Base-by-base conservation (phyloP, 2,888 invertebrate genomes). In the Euclidia mi region DNA sequence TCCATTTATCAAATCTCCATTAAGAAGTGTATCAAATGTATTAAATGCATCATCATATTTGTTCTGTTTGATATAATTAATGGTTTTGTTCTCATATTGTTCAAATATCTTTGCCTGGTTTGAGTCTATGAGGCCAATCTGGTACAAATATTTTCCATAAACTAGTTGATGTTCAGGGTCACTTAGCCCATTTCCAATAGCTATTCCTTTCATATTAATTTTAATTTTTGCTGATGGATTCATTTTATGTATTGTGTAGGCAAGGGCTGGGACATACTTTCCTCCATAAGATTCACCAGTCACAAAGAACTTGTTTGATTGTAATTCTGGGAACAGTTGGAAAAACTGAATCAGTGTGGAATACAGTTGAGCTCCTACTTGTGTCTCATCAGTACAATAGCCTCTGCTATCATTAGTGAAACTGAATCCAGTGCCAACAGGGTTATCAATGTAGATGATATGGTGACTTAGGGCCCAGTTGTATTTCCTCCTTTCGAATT, bases 281-380 rank as follows among this genome's bases (percentile, higher is more conserved):
- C 98, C 98, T 37, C 96, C 98, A 82, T 98, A 98, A 0, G 98
- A 98, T 91, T 99, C 98, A 0, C 99, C 99, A 0, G 98, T 96
- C 0, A 98, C 96, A 91, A 96, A 99, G 85, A 99, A 98, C 45
- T 97, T 97, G 75, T 96, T 97, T 0, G 91, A 81, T 78, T 96
- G 96, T 20, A 97, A 90, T 73, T 98, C 96, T 0, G 97, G 96
- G 83, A 98, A 99, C 0, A 99, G 83, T 64, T 96, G 94, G 85
- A 98, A 98, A 84, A 99, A 98, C 85, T 99, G 99, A 32, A 94
- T 88, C 2, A 98, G 78, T 0, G 97, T 97, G 47, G 95, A 95
- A 79, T 98, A 97, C 4, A 99, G 87, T 84, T 99, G 96, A 44
- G 95, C 95, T 0, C 97, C 98, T 0, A 99, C 97, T 81, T 97